Conservation (phyloP, 2,888 invertebrate species). For the Nymphalis c-album region DNA sequence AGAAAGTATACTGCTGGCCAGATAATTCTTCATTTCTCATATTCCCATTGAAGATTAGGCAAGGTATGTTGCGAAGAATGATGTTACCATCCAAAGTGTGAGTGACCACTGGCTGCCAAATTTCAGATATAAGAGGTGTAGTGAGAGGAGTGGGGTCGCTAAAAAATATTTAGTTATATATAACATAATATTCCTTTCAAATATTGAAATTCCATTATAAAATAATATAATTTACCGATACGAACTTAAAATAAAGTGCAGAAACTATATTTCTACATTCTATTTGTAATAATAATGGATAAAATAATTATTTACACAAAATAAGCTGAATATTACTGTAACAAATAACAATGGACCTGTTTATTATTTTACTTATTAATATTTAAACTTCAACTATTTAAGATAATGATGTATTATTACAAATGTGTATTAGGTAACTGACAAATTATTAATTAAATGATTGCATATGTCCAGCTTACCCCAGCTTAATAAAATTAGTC, state of each 20-base stretch:
- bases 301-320: too few relatives aligned
- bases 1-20: constrained; percentile 53
- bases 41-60: constrained; percentile 47
- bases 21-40: constrained; percentile 47
- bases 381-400: too few relatives aligned
- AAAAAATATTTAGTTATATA: constrained; percentile 30
- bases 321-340: not conserved
- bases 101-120: constrained; percentile 59
- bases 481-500: constrained; percentile 63
- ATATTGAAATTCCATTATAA: too few relatives aligned
- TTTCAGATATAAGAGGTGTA: constrained; percentile 54
- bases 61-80: constrained; percentile 46
- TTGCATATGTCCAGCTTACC: constrained; percentile 49
- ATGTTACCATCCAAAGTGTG: constrained; percentile 38
- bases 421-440: too few relatives aligned
- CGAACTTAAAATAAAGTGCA: too few relatives aligned
- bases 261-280: too few relatives aligned
- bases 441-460: not conserved
- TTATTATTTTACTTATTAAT: too few relatives aligned
- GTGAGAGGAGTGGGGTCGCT: constrained; percentile 72
- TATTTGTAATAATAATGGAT: too few relatives aligned
- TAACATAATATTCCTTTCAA: not conserved
- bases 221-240: too few relatives aligned
- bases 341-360: too few relatives aligned
- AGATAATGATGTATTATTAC: too few relatives aligned